Base-by-base conservation (phyloP, 2,797 vertebrate genomes). In the Thaleichthys pacificus region DNA sequence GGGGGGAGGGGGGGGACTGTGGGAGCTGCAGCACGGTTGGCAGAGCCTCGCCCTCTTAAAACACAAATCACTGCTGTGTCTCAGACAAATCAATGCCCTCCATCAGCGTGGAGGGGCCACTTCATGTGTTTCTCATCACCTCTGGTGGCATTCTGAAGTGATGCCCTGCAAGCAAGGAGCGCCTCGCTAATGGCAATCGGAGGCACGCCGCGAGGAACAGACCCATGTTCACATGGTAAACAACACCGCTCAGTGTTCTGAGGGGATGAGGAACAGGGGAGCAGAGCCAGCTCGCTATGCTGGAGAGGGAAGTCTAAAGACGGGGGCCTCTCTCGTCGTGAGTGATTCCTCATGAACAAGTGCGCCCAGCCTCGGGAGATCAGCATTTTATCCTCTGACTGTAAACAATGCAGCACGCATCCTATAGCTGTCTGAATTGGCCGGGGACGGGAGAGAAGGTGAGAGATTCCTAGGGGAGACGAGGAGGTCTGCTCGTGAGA, bases 61-160 rank as follows among this genome's bases (percentile, higher is more conserved):
- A 86, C 72, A 80, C 77, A 86, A 84, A 81, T 80, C 72, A 76
- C 71, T 79, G 73, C 42, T 1, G 68, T 83, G 73, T 86, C 85
- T 82, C 54, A 72, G 73, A 85, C 56, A 82, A 84, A 87, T 89
- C 81, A 86, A 77, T 78, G 21, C 70, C 63, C 71, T 79, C 71
- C 71, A 85, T 83, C 76, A 87, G 77, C 76, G 68, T 69, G 8
- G 62, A 89, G 82, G 80, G 79, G 42, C 78, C 77, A 77, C 80
- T 89, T 80, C 66, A 87, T 64, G 74, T 70, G 81, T 87, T 82
- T 82, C 84, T 86, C 83, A 81, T 85, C 74, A 80, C 85, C 78
- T 85, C 78, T 77, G 72, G 86, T 71, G 80, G 82, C 66, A 87
- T 89, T 84, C 71, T 73, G 80, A 74, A 82, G 73, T 80, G 56